These are phyloP conservation scores for Sterna hirundo DNA, from an alignment of 2,113 vertebrate genomes.

Conservation along the genomic window DNA sequence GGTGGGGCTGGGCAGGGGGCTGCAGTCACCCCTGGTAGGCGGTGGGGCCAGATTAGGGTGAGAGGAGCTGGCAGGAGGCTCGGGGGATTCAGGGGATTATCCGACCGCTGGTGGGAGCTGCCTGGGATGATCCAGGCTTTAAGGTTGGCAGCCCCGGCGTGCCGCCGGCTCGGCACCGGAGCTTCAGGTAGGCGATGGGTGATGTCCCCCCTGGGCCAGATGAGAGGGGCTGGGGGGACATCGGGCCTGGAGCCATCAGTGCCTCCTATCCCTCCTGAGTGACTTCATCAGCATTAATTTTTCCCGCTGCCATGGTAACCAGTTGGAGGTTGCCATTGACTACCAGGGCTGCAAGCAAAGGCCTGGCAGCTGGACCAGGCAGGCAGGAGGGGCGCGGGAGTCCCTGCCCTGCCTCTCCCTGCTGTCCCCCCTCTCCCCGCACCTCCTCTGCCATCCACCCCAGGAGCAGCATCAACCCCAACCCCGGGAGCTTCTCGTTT, in stretches of 20 bases:
- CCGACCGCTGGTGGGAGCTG: fast-evolving
- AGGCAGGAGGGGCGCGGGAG: not conserved
- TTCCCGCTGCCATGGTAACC: slow-evolving; percentile 40
- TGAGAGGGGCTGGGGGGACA: not conserved
- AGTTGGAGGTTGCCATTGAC: slow-evolving; percentile 22
- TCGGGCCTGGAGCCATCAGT: not conserved
- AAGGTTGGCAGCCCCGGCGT: fast-evolving
- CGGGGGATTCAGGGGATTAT: not conserved
- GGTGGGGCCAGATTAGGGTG: not conserved
- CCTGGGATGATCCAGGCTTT: not conserved
- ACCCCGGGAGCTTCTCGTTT: not conserved
- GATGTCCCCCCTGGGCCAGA: fast-evolving
- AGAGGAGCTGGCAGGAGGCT: not conserved
- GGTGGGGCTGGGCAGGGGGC: fast-evolving
- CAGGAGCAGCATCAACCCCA: not conserved
- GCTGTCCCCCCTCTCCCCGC: fast-evolving
- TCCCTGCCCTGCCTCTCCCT: not conserved
- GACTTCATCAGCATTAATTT: not conserved
- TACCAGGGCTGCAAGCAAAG: not conserved
- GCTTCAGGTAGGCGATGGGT: not conserved
- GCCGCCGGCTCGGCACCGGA: not conserved
- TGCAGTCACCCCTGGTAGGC: not conserved
- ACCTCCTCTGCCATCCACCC: not conserved
- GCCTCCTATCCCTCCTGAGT: not conserved
- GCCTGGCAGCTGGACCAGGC: not conserved